Percentiles rank a stretch among this genome's conserved stretches.
Conservation (phyloP, 2,888 invertebrate species). For the Dryococelus australis region DNA sequence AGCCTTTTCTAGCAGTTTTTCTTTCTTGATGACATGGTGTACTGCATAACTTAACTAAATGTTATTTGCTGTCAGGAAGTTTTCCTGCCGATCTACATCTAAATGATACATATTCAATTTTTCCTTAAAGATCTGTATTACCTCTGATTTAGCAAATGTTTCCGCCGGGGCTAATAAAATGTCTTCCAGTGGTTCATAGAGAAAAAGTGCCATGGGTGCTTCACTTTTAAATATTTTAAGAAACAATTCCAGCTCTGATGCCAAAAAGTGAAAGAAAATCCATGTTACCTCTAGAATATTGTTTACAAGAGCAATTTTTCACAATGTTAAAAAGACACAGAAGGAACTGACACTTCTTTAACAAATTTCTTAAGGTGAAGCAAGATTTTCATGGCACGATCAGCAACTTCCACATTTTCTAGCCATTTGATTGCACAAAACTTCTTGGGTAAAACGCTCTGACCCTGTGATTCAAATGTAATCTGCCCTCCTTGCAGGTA, state of each 20-base stretch:
- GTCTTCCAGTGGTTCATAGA: background rate
- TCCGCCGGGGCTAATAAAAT: background rate
- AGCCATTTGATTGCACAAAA: conserved; percentile 1
- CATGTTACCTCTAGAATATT: background rate
- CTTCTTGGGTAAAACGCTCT: too few species aligned
- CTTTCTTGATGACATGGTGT: too few species aligned
- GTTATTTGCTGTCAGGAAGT: too few species aligned
- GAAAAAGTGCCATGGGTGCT: conserved; percentile 11
- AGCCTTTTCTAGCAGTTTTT: too few species aligned
- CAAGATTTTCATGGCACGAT: background rate
- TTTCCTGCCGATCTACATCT: too few species aligned
- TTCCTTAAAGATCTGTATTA: too few species aligned
- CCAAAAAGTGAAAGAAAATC: background rate
- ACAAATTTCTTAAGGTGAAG: background rate
- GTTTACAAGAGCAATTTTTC: background rate
- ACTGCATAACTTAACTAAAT: too few species aligned
- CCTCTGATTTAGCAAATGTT: background rate
- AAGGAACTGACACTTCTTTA: background rate
- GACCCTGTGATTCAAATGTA: background rate
- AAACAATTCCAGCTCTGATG: too few species aligned
- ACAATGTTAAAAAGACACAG: background rate
- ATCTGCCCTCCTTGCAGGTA: too few species aligned
- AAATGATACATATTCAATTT: too few species aligned
- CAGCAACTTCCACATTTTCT: background rate
- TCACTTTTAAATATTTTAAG: background rate